Percentiles rank a stretch among this genome's conserved stretches.
phyloP scores from a whole-genome alignment of 2,797 vertebrate species.

The Aphelocoma californica region DNA sequence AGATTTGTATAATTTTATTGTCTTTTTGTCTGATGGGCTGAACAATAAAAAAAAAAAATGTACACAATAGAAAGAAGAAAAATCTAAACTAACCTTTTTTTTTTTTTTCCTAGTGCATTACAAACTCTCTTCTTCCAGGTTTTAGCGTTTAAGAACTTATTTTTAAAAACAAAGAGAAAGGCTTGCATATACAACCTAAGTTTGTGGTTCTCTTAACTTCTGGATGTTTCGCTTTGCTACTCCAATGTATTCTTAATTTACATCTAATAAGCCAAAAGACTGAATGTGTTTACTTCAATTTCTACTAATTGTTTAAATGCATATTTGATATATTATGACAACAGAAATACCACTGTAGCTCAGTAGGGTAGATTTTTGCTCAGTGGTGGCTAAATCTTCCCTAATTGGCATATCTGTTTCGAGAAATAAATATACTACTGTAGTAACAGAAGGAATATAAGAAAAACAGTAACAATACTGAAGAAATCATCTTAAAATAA shows the following conservation, averaged over 20 bases:
- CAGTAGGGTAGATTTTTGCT: neutral
- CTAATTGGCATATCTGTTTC: neutral
- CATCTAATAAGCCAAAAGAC: neutral
- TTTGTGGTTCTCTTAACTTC: neutral
- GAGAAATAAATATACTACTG: neutral
- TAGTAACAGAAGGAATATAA: neutral
- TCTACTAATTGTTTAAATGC: neutral
- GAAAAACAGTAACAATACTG: neutral
- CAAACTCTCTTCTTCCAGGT: neutral
- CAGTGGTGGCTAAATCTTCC: neutral
- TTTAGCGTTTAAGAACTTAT: neutral
- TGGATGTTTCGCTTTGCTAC: neutral
- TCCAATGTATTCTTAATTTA: neutral
- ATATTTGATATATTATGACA: neutral
- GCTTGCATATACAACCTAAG: neutral
- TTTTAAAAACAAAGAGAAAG: neutral
- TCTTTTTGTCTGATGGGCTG: neutral
- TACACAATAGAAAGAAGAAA: neutral
- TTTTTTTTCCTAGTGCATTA: neutral
- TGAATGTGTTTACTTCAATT: neutral
- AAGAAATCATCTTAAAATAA: neutral
- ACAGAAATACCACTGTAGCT: neutral
- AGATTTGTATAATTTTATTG: neutral
- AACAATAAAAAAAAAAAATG: neutral
- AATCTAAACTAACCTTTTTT: neutral